Conservation (phyloP, 1,140 invertebrate species). For the Drosophila ogumai region DNA sequence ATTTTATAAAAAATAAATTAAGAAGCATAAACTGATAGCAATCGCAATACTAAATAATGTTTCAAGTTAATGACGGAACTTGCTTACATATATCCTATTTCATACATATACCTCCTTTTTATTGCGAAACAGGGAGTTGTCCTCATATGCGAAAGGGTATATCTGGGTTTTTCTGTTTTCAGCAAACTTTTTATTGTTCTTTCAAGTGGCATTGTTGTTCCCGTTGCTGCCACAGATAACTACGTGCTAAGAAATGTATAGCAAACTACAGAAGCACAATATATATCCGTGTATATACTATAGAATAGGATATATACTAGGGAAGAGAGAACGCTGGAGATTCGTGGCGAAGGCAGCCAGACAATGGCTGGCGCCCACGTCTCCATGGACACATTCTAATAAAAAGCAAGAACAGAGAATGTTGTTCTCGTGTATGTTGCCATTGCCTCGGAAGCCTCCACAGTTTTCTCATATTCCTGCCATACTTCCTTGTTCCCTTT, state of each 20-base stretch:
- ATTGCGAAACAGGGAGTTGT: constrained; percentile 37
- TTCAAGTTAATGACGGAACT: constrained; percentile 1
- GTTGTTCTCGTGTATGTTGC: constrained; percentile 61
- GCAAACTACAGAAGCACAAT: constrained; percentile 63
- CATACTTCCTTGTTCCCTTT: constrained; percentile 8
- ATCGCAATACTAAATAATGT: neutral
- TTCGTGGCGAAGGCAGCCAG: constrained; percentile 50
- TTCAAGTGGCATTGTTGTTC: constrained; percentile 62
- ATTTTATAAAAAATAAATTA: neutral
- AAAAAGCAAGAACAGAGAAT: constrained; percentile 71
- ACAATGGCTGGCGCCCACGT: constrained; percentile 76
- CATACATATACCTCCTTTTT: constrained; percentile 9
- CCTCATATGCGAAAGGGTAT: constrained; percentile 22
- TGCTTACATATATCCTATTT: neutral
- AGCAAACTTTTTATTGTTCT: constrained; percentile 74
- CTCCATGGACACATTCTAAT: constrained; percentile 80
- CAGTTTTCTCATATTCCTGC: constrained; percentile 40
- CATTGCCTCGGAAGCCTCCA: constrained; percentile 39
- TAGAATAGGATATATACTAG: constrained; percentile 11
- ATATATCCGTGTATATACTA: constrained; percentile 6
- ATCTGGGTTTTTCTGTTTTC: constrained; percentile 46
- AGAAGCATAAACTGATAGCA: neutral
- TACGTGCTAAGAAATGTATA: constrained; percentile 80
- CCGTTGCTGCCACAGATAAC: constrained; percentile 66
- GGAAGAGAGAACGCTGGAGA: constrained; percentile 29